Conservation (phyloP, 2,888 invertebrate genomes). For the Xestia xanthographa region DNA sequence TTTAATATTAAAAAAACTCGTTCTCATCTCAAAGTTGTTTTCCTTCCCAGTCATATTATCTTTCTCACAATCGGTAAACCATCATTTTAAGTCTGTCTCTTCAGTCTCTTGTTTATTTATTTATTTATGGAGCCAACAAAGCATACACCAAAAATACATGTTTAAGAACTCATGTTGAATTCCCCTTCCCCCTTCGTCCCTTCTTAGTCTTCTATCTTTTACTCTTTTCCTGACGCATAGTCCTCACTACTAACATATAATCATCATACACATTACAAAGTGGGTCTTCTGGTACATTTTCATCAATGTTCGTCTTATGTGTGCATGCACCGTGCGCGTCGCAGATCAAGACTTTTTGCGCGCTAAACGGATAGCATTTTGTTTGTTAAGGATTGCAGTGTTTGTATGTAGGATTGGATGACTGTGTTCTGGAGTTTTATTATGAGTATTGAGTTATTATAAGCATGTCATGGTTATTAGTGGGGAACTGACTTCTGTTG, state of each 20-base stretch:
- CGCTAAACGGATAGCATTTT: conserved; percentile 59
- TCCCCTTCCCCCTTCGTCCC: too few species aligned
- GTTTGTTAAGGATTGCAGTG: conserved; percentile 47
- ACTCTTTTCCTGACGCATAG: neutral
- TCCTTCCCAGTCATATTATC: neutral
- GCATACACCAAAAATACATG: too few species aligned
- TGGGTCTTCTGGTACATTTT: conserved; percentile 11
- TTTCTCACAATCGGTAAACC: too few species aligned
- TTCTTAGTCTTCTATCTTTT: neutral
- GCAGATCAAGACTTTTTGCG: conserved; percentile 53
- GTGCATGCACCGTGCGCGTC: conserved; percentile 22
- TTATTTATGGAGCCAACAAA: too few species aligned
- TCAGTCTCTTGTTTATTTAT: too few species aligned
- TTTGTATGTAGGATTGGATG: conserved; percentile 46
- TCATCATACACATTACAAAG: neutral
- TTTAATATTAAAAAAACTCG: too few species aligned
- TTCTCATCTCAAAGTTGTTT: neutral
- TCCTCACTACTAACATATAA: neutral
- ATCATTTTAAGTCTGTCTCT: neutral
- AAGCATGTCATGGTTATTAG: neutral
- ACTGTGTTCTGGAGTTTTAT: conserved; percentile 7
- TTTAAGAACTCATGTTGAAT: too few species aligned
- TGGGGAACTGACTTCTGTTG: neutral
- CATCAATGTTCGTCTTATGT: neutral
- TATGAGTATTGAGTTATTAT: conserved; percentile 33